These are phyloP conservation scores for Chromoteleia sp. DNA, from an alignment of 2,888 invertebrate species.

Conservation along the genomic window DNA sequence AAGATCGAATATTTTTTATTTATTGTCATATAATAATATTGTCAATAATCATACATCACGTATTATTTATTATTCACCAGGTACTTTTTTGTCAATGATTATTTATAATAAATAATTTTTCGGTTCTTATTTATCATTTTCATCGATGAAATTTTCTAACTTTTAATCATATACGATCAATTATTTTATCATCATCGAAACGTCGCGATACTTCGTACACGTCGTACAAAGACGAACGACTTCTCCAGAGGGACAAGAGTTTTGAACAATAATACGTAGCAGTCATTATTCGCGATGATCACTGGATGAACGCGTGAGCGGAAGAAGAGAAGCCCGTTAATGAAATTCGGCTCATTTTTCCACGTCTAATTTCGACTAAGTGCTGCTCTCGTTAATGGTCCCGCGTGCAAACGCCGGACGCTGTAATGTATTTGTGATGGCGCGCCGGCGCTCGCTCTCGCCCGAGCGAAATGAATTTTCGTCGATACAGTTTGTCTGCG, in stretches of 20 bases:
- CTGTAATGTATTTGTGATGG: slow-evolving; percentile 53
- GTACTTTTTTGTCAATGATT: no score
- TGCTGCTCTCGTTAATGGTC: slow-evolving; percentile 57
- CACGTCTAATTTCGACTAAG: slow-evolving; percentile 63
- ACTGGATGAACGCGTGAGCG: slow-evolving; percentile 26
- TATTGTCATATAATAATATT: no score
- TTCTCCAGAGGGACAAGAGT: background rate
- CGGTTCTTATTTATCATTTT: no score
- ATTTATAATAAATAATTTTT: no score
- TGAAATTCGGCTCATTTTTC: slow-evolving; percentile 63
- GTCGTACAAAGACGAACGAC: slow-evolving; percentile 9
- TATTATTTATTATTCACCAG: no score
- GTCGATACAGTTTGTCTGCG: slow-evolving; percentile 33
- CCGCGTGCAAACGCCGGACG: slow-evolving; percentile 26
- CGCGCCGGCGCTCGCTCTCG: slow-evolving; percentile 27
- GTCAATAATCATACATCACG: no score
- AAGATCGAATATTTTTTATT: no score
- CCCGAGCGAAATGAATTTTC: slow-evolving; percentile 36
- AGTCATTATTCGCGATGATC: slow-evolving; percentile 50
- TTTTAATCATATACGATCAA: no score
- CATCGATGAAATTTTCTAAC: no score
- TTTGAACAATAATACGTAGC: slow-evolving; percentile 28
- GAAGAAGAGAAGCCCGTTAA: slow-evolving; percentile 39
- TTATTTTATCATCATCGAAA: no score
- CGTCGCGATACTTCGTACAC: no score